Percentiles rank a stretch among this genome's conserved stretches.
These are phyloP conservation scores for Prionailurus viverrinus DNA, from an alignment of 2,113 vertebrate species.

Conservation along the genomic window DNA sequence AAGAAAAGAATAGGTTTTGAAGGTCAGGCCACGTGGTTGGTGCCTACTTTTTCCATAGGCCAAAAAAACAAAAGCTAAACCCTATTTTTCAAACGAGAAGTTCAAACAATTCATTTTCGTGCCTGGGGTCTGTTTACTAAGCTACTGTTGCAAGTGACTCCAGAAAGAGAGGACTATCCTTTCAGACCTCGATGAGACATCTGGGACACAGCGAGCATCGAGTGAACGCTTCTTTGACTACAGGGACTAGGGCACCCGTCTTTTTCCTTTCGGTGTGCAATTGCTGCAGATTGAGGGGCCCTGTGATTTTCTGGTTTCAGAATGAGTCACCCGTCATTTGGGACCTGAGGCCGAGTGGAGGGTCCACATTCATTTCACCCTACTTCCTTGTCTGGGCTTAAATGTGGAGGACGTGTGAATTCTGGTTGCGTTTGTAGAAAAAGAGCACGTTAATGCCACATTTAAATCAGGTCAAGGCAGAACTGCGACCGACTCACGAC, in stretches of 20 bases:
- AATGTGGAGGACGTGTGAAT: conserved; percentile 64
- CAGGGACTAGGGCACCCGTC: background rate
- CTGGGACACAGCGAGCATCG: background rate
- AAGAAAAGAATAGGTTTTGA: background rate
- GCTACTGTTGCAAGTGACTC: conserved; percentile 50
- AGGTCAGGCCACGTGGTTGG: background rate
- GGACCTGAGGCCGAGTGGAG: background rate
- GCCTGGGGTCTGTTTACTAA: background rate
- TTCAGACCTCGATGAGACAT: background rate
- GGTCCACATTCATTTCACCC: conserved; percentile 59
- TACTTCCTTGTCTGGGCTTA: conserved; percentile 51
- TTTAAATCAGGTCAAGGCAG: conserved; percentile 58
- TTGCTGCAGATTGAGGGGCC: conserved; percentile 43
- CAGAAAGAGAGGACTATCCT: background rate
- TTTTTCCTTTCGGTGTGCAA: background rate
- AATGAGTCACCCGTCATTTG: conserved; percentile 1
- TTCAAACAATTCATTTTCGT: background rate
- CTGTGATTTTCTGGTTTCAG: conserved; percentile 69
- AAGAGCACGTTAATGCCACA: conserved; percentile 18
- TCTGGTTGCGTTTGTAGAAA: background rate
- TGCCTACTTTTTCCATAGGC: background rate
- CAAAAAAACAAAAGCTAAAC: background rate
- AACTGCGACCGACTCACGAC: conserved; percentile 39
- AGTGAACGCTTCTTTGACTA: background rate
- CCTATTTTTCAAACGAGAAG: background rate